Evolutionary conservation across 1,140 invertebrate genomes (phyloP).

Genomic region (Branchinecta lindahli): DNA sequence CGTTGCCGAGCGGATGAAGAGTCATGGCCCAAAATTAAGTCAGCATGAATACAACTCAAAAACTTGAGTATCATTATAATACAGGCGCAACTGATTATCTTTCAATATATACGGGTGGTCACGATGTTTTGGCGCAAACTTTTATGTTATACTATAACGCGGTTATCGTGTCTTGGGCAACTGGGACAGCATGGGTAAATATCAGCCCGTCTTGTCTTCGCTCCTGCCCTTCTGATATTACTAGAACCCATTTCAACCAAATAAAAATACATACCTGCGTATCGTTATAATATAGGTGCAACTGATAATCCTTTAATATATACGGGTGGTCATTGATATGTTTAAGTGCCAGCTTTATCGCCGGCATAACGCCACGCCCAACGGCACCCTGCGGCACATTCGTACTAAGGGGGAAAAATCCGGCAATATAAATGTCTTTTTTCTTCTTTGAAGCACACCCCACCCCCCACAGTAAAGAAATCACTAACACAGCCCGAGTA

Average conservation of each 20-base stretch:
- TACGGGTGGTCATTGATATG: slow-evolving; percentile 78
- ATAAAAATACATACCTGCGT: slow-evolving; percentile 52
- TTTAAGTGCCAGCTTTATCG: slow-evolving; percentile 73
- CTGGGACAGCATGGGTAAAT: no score
- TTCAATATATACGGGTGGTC: slow-evolving; percentile 61
- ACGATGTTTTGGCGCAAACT: slow-evolving; percentile 13
- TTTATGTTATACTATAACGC: no score
- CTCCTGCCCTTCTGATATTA: no score
- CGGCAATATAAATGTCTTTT: slow-evolving; percentile 71
- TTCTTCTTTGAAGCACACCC: slow-evolving; percentile 14
- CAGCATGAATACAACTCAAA: slow-evolving; percentile 23
- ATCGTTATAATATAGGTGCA: slow-evolving; percentile 89
- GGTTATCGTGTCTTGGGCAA: no score
- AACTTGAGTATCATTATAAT: slow-evolving; percentile 89
- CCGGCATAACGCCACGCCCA: slow-evolving; percentile 80
- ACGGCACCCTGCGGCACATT: slow-evolving; percentile 45
- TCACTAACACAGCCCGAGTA: slow-evolving; percentile 13
- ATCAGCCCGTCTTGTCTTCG: no score
- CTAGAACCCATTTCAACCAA: background rate
- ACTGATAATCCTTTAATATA: slow-evolving; percentile 64
- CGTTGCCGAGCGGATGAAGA: no score
- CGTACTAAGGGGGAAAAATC: slow-evolving; percentile 71
- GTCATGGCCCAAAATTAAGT: no score
- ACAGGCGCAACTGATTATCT: slow-evolving; percentile 77
- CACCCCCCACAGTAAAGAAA: background rate